phyloP scores from a whole-genome alignment of 2,797 vertebrate species.

The Xenopus petersii region DNA sequence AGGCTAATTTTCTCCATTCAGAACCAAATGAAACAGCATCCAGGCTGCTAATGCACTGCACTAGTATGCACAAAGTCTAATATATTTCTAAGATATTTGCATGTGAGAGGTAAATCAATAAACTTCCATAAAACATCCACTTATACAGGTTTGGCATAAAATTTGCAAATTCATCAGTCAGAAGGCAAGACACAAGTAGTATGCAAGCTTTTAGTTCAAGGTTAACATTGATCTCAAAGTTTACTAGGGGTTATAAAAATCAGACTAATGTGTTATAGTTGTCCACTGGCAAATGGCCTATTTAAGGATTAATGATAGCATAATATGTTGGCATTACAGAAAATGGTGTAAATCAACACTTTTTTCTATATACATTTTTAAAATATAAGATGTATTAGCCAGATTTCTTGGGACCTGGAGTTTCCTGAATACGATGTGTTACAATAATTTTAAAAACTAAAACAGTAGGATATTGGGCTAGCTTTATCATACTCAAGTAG shows the following conservation, averaged over 20 bases:
- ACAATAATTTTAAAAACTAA: too few relatives aligned
- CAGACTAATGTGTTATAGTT: conserved; percentile 28
- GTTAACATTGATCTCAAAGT: conserved; percentile 51
- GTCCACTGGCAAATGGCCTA: conserved; percentile 17
- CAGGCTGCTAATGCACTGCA: neutral
- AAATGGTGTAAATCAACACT: too few relatives aligned
- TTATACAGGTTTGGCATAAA: conserved; percentile 43
- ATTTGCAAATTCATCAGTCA: conserved; percentile 49
- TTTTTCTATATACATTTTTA: too few relatives aligned
- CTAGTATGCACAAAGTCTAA: neutral
- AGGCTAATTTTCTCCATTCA: neutral
- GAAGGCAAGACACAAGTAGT: conserved; percentile 13
- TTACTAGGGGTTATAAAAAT: conserved; percentile 23
- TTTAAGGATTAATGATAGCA: neutral
- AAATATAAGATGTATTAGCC: too few relatives aligned
- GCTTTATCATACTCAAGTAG: too few relatives aligned
- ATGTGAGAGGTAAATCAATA: conserved; percentile 51
- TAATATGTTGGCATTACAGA: too few relatives aligned
- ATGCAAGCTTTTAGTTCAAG: conserved; percentile 48
- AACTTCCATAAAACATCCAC: conserved; percentile 45
- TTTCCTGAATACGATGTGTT: too few relatives aligned
- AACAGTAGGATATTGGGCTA: too few relatives aligned
- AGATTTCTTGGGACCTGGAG: too few relatives aligned
- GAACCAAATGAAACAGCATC: neutral
- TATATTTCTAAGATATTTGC: conserved; percentile 39